Evolutionary conservation across 2,888 invertebrate species (phyloP), one percentile per base, ranked within the genome.

Genomic region (Polymixis flavicincta): DNA sequence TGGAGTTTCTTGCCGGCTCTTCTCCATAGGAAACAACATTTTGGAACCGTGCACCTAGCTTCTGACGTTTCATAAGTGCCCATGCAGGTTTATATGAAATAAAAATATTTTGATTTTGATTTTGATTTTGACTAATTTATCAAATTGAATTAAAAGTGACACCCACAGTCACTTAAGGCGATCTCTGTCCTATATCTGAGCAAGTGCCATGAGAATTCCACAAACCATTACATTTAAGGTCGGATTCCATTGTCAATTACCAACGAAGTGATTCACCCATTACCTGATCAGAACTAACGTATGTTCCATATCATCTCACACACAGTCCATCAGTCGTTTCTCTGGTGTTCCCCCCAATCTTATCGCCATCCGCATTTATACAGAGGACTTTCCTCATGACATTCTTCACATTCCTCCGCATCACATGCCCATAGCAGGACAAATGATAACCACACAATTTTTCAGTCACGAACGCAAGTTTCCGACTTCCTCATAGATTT

Each of bases 201-300:
- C 32, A 37, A 77, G n/a, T 60, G 37, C 54, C 54, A 61, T 54
- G 60, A 54, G 60, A 63, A 70, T 76, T n/a, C 37, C 28, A 48
- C 61, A 14, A 70, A 50, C 19, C 14, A 55, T 50, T 55, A 3
- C 13, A 54, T 52, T 71, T 48, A 28, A 25, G 59, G 54, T 28
- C n/a, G n/a, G 32, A 78, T 71, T 64, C 63, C 25, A 57, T 8
- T 52, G 45, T n/a, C 71, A 60, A 64, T 54, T 65, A 52, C 25
- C 22, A 64, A 54, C 37, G 32, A 54, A 48, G 57, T 78, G 71
- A 78, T 64, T 78, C 64, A 71, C 6, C 9, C 11, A 32, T 71
- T 28, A 71, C 37, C 17, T 61, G 45, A 78, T 55, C 32, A 63
- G 25, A 25, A 19, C 17, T 61, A 68, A 28, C 28, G 19, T 48